Evolutionary conservation across 2,113 vertebrate species (phyloP), one percentile per base, ranked within the genome.

Genomic region (Oryzias curvinotus): DNA sequence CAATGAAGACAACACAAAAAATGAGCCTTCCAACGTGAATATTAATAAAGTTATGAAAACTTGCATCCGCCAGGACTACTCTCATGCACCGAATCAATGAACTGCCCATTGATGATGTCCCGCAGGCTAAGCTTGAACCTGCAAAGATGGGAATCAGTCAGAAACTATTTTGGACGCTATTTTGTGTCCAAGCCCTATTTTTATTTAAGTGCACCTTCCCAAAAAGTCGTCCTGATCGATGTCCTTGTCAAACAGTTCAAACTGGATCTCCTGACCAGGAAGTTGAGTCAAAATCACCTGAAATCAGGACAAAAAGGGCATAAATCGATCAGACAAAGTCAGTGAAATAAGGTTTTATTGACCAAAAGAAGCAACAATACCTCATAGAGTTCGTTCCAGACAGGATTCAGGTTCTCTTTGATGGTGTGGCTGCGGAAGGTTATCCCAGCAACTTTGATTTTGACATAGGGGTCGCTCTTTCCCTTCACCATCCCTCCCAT

Each of bases 381-480:
- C 94, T 96, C 95, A 6, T 94, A 96, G 68, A 94, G 90, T 69
- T 97, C 95, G 12, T 96, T 95, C 96, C 96, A 98, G 58, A 81
- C 83, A 8, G 96, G 95, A 71, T 93, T 96, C 57, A 98, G 93
- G 72, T 96, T 94, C 73, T 96, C 94, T 50, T 95, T 93, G 76
- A 98, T 87, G 54, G 95, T 94, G 45, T 80, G 93, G 84, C 92
- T 98, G 48, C 93, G 93, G 75, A 94, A 95, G 43, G 86, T 91
- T 68, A 89, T 74, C 14, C 93, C 94, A 41, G 92, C 93, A 13
- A 94, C 87, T 15, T 92, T 91, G 28, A 96, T 91, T 80, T 95
- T 94, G 16, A 94, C 93, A 0, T 98, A 98, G 13, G 96, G 96
- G 73, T 98, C 96, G 4, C 95, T 97, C 76, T 96, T 96, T 42